phyloP scores from a whole-genome alignment of 2,113 vertebrate genomes.

The Pseudois nayaur region DNA sequence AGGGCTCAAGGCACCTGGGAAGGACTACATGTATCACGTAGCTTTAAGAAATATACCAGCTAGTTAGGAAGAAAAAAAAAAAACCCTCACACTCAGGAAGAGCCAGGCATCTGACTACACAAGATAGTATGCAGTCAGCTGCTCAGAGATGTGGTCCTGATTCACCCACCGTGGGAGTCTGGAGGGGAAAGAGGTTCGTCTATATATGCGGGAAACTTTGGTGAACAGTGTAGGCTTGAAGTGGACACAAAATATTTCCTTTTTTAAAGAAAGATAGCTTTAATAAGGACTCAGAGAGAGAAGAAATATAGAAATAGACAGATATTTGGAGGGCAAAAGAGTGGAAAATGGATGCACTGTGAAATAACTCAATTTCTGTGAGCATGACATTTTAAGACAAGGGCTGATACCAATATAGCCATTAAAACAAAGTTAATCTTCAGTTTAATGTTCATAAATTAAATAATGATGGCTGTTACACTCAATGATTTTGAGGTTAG shows the following conservation, averaged over 20 bases:
- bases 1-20: neutral
- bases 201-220: neutral
- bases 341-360: neutral
- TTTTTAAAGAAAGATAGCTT: neutral
- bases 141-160: neutral
- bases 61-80: neutral
- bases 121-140: neutral
- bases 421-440: slow-evolving; percentile 22
- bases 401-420: neutral
- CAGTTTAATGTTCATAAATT: slow-evolving; percentile 6
- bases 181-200: neutral
- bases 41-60: neutral
- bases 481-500: neutral
- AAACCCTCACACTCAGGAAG: neutral
- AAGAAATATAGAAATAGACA: slow-evolving; percentile 17
- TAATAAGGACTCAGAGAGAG: neutral
- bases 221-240: neutral
- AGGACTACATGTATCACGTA: neutral
- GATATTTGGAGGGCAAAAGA: slow-evolving; percentile 13
- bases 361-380: neutral
- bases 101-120: neutral
- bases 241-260: neutral
- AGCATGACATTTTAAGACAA: neutral
- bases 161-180: neutral
- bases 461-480: neutral